These are phyloP conservation scores for Leptinotarsa haldemani DNA, from an alignment of 2,888 invertebrate genomes.

Conservation along the genomic window DNA sequence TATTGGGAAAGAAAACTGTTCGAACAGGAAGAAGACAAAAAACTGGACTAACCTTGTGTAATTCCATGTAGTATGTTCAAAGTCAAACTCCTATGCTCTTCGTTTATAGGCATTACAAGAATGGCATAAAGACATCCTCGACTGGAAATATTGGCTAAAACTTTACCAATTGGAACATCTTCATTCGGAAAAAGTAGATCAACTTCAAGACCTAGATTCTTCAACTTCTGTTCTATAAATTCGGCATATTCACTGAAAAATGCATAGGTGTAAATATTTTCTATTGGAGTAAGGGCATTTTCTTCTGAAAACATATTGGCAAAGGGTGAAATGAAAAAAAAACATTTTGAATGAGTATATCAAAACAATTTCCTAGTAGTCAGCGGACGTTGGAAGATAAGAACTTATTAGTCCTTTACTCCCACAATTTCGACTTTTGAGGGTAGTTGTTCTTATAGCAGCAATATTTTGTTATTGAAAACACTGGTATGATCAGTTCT, in stretches of 20 bases:
- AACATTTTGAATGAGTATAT: no score
- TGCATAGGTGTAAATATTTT: not conserved
- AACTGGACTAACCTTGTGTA: conserved; percentile 78
- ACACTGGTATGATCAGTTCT: no score
- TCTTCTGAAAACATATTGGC: no score
- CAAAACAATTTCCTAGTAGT: no score
- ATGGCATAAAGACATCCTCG: conserved; percentile 92
- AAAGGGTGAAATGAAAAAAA: not conserved
- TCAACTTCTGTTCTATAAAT: conserved; percentile 84
- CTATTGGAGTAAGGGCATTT: no score
- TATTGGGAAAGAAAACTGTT: not conserved
- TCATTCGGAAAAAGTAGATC: conserved; percentile 93
- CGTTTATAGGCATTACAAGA: conserved; percentile 86
- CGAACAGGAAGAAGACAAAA: not conserved
- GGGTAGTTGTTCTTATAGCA: no score
- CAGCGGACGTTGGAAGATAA: no score
- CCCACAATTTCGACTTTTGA: no score
- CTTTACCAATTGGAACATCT: conserved; percentile 82
- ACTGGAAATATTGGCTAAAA: conserved; percentile 87
- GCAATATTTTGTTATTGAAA: no score
- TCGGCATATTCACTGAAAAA: conserved; percentile 84
- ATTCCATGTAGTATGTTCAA: conserved; percentile 91
- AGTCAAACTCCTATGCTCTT: conserved; percentile 87
- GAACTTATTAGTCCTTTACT: no score
- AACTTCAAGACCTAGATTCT: conserved; percentile 81